Evolutionary conservation across 2,888 invertebrate species (phyloP).

Genomic region (Germaria angustata): DNA sequence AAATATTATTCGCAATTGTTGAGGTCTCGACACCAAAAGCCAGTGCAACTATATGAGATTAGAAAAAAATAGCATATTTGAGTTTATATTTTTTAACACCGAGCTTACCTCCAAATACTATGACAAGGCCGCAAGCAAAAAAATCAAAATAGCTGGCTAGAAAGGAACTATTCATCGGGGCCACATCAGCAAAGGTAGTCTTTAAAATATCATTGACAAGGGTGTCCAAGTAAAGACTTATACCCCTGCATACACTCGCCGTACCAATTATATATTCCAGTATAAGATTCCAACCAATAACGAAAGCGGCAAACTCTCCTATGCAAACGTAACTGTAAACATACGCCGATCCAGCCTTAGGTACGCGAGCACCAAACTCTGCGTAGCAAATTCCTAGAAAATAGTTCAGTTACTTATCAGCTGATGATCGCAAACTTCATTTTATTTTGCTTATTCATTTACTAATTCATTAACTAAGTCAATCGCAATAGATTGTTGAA

Average conservation of each 20-base stretch:
- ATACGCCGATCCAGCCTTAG: slow-evolving; percentile 93
- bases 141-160: slow-evolving; percentile 87
- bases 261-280: slow-evolving; percentile 89
- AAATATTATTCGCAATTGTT: slow-evolving; percentile 87
- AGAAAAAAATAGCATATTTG: not conserved
- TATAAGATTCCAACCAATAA: slow-evolving; percentile 95
- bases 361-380: slow-evolving; percentile 91
- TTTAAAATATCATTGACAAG: slow-evolving; percentile 84
- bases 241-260: slow-evolving; percentile 87
- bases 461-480: too few relatives aligned
- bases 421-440: too few relatives aligned
- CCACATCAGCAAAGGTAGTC: slow-evolving; percentile 82
- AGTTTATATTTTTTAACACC: not conserved
- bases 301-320: slow-evolving; percentile 92
- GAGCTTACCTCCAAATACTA: slow-evolving; percentile 84
- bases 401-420: slow-evolving; percentile 79
- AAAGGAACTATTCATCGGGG: slow-evolving; percentile 83
- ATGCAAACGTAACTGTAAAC: slow-evolving; percentile 90
- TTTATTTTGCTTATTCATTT: too few relatives aligned
- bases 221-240: slow-evolving; percentile 87
- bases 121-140: slow-evolving; percentile 85
- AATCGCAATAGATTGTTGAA: too few relatives aligned
- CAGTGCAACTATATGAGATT: slow-evolving; percentile 84
- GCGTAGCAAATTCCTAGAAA: slow-evolving; percentile 93
- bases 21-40: slow-evolving; percentile 91